Base-by-base conservation (phyloP, 2,113 vertebrate genomes). In the Cheirogaleus medius region DNA sequence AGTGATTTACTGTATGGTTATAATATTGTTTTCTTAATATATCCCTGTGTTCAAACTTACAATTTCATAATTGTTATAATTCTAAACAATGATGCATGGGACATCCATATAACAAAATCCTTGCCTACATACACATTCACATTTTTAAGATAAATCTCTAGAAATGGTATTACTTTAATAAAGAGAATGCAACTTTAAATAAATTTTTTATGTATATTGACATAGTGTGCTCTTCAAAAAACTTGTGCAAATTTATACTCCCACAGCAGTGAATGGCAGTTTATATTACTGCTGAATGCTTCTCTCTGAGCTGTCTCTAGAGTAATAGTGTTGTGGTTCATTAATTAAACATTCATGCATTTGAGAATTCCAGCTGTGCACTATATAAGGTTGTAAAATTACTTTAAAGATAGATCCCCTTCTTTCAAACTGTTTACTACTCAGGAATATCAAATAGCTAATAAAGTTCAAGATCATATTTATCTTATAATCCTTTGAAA, bases 331-430 rank as follows among this genome's bases (percentile, higher is more conserved):
- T 85, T 64, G 27, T 80, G 74, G 44, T 78, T 97, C 87, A 96
- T 97, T 97, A 97, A 93, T 95, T 96, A 96, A 96, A 81, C 66
- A 87, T 93, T 49, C 7, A 64, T 71, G 69, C 77, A 76, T 87
- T 90, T 97, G 73, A 90, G n/a, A 96, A 69, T 96, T 94, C 49
- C 90, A 77, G 6, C 56, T 84, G 8, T 78, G 20, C 10, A 52
- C 3, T 76, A 32, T 64, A 64, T 21, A 86, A 49, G 39, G 9
- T 66, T 97, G 91, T 42, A 63, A 90, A 86, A 87, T 68, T 73
- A 29, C 60, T 87, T 95, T 78, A 78, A 88, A 89, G 6, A 39
- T 32, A 52, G 25, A 63, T 18, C 12, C 13, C 5, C 21, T 83
- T 63, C 32, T 92, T 88, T 66, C 13, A 81, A 77, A 44, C 64